Conservation (phyloP, 1,140 invertebrate species). For the Drosophila parvula region DNA sequence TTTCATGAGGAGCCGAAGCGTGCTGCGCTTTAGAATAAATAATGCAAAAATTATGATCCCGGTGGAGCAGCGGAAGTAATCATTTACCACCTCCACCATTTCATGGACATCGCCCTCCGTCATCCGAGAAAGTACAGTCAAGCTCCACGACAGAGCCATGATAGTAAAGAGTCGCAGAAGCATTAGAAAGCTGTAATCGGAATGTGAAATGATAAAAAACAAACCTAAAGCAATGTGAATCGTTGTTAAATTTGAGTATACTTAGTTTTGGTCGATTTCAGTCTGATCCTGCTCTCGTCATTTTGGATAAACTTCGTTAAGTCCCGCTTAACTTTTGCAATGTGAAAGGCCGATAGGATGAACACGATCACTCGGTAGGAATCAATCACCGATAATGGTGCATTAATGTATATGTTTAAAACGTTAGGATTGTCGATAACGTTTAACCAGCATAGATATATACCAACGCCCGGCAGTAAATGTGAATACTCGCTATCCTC, state of each 20-base stretch:
- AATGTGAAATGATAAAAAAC: not conserved
- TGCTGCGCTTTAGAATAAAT: constrained; percentile 4
- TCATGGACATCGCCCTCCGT: not conserved
- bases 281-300: not conserved
- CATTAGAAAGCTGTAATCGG: constrained; percentile 4
- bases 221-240: not conserved
- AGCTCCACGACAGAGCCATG: not conserved
- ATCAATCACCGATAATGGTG: not conserved
- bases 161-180: constrained; percentile 7
- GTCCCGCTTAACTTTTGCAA: not conserved
- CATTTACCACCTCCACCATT: fast-evolving
- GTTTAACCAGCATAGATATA: not conserved
- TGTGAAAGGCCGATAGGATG: not conserved
- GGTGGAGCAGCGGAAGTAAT: not conserved
- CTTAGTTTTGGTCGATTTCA: not conserved
- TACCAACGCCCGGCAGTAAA: not conserved
- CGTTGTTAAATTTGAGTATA: not conserved
- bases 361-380: not conserved
- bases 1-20: not conserved
- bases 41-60: not conserved
- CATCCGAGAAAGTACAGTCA: not conserved
- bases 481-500: not conserved
- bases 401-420: too few relatives aligned
- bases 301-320: not conserved
- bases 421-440: fast-evolving